Percentiles rank a stretch among this genome's conserved stretches.
These are phyloP conservation scores for Elysia crispata DNA, from an alignment of 2,888 invertebrate species.

Conservation along the genomic window DNA sequence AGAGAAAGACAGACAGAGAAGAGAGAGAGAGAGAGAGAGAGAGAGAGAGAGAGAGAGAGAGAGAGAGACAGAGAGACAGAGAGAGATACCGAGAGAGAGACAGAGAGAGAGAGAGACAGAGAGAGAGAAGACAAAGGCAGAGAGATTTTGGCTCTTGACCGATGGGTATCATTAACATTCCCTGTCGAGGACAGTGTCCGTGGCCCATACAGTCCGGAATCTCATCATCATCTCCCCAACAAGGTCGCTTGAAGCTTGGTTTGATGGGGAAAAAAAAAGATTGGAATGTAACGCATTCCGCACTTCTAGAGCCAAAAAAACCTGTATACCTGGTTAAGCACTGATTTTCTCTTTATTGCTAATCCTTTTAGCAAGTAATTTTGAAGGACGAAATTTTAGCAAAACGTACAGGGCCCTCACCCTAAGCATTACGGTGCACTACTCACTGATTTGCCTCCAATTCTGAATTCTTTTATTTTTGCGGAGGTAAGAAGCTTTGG, in stretches of 20 bases:
- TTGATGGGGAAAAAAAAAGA: background rate
- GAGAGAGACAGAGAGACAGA: slow-evolving; percentile 17
- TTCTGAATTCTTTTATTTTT: too few relatives aligned
- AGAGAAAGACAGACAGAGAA: background rate
- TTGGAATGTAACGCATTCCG: background rate
- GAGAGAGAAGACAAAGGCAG: background rate
- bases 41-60: slow-evolving; percentile 29
- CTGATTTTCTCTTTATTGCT: too few relatives aligned
- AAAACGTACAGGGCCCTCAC: too few relatives aligned
- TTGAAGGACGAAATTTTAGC: too few relatives aligned
- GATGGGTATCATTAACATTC: background rate
- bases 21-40: slow-evolving; percentile 32
- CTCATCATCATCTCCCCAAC: background rate
- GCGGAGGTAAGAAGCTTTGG: too few relatives aligned
- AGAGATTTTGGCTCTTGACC: background rate
- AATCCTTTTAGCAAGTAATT: too few relatives aligned
- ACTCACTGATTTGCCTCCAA: too few relatives aligned
- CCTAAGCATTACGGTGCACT: too few relatives aligned
- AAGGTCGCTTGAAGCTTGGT: background rate
- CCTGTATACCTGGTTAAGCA: too few relatives aligned
- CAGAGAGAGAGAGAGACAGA: slow-evolving; percentile 12
- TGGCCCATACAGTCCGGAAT: background rate
- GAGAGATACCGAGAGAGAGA: background rate
- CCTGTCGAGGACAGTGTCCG: background rate
- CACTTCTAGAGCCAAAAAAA: too few relatives aligned